Evolutionary conservation across 2,113 vertebrate genomes (phyloP).

Genomic region (Peucedramus taeniatus): DNA sequence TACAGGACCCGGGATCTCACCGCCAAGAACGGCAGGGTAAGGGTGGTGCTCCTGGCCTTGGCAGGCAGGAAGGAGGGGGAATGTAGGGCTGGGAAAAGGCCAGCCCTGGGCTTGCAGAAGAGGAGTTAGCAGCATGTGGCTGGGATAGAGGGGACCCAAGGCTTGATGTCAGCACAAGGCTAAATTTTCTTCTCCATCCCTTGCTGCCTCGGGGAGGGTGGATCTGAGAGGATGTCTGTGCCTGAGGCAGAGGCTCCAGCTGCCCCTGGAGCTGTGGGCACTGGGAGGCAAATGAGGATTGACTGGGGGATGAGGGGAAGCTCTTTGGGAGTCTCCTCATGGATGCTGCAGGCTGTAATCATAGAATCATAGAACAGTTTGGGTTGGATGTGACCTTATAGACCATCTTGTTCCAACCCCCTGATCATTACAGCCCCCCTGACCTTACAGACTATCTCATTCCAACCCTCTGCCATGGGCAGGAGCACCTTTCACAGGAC

Average conservation of each 20-base stretch:
- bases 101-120: accelerated
- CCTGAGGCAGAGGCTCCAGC: background rate
- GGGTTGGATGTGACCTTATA: background rate
- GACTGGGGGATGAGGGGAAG: background rate
- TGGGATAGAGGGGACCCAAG: background rate
- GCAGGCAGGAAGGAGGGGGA: background rate
- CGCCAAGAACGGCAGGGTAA: conserved; percentile 86
- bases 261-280: background rate
- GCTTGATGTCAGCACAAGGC: background rate
- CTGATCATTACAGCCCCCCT: too few relatives aligned
- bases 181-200: background rate
- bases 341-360: background rate
- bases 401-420: accelerated
- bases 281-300: background rate
- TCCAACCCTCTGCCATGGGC: background rate
- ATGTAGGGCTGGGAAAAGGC: background rate
- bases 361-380: background rate
- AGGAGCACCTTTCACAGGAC: background rate
- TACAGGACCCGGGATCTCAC: conserved; percentile 88
- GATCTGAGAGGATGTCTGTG: background rate
- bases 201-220: background rate
- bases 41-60: background rate
- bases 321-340: background rate
- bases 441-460: background rate
- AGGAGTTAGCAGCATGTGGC: background rate